A percentile compares a stretch with the other conserved stretches of the same genome.
Conservation (phyloP, 2,888 invertebrate species). For the Mechanitis mazaeus region DNA sequence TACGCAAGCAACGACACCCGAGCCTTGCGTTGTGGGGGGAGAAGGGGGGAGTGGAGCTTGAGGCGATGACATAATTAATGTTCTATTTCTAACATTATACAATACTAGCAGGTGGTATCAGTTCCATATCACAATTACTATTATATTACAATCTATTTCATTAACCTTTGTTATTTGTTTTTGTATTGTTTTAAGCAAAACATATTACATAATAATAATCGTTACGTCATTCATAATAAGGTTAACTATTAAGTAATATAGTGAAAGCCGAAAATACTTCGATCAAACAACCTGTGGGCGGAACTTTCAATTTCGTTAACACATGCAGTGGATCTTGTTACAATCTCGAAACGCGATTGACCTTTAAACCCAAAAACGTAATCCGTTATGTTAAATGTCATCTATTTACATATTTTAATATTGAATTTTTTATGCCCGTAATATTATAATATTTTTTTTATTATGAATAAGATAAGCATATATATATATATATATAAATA, state of each 20-base stretch:
- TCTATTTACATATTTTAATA: slow-evolving; percentile 26
- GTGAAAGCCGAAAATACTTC: slow-evolving; percentile 58
- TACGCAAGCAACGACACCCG: slow-evolving; percentile 46
- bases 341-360: slow-evolving; percentile 38
- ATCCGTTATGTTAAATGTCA: slow-evolving; percentile 20
- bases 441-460: not conserved
- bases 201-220: slow-evolving; percentile 28
- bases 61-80: slow-evolving; percentile 48
- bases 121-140: slow-evolving; percentile 10
- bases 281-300: slow-evolving; percentile 45
- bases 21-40: slow-evolving; percentile 29
- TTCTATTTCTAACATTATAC: slow-evolving; percentile 39
- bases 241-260: slow-evolving; percentile 59
- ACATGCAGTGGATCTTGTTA: slow-evolving; percentile 31
- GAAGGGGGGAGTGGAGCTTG: slow-evolving; percentile 14
- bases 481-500: too few species aligned
- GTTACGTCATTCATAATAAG: slow-evolving; percentile 46
- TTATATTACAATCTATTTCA: not conserved
- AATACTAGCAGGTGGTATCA: slow-evolving; percentile 25
- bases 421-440: slow-evolving; percentile 11
- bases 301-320: slow-evolving; percentile 57
- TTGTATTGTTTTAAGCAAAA: slow-evolving; percentile 8
- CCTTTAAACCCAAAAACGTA: slow-evolving; percentile 41
- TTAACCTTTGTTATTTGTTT: slow-evolving; percentile 2
- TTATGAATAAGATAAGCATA: too few species aligned